Conservation (phyloP, 2,888 invertebrate species). For the Lasioglossum vierecki region DNA sequence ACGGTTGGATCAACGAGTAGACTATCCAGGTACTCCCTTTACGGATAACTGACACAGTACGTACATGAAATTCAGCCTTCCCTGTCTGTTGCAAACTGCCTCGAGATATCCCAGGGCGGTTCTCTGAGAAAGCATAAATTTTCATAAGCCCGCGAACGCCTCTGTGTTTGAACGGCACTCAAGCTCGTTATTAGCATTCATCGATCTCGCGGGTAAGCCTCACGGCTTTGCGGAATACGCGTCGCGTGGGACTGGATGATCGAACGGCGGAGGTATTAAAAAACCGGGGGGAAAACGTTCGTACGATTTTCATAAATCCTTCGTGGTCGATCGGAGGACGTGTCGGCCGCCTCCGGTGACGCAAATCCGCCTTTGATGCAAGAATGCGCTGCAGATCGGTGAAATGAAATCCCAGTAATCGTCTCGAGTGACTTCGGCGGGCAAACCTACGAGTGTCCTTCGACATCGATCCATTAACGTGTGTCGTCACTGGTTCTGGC, state of each 20-base stretch:
- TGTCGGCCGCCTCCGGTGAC: constrained; percentile 18
- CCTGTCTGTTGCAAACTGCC: not conserved
- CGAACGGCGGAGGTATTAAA: constrained; percentile 4
- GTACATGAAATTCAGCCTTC: not conserved
- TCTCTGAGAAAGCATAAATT: not conserved
- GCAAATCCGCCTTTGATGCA: constrained; percentile 32
- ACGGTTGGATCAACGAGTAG: not conserved
- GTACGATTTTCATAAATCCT: constrained; percentile 41
- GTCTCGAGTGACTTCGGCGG: constrained; percentile 57
- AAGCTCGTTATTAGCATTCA: constrained; percentile 38
- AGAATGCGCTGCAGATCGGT: constrained; percentile 35
- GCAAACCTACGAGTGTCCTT: constrained; percentile 75
- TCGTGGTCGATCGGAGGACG: constrained; percentile 18
- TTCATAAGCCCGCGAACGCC: constrained; percentile 34
- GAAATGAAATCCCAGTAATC: constrained; percentile 47
- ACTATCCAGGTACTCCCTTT: no score
- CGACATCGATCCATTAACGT: constrained; percentile 69
- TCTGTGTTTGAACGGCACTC: constrained; percentile 45
- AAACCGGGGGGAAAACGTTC: not conserved
- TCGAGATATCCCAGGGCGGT: not conserved
- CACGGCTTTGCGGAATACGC: constrained; percentile 30
- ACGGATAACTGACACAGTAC: not conserved
- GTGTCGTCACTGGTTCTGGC: constrained; percentile 28
- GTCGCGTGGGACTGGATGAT: constrained; percentile 28
- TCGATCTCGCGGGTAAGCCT: constrained; percentile 26